A percentile compares a stretch with the other conserved stretches of the same genome.
These are phyloP conservation scores for Arctocebus calabarensis DNA, from an alignment of 2,797 vertebrate species.

Conservation along the genomic window DNA sequence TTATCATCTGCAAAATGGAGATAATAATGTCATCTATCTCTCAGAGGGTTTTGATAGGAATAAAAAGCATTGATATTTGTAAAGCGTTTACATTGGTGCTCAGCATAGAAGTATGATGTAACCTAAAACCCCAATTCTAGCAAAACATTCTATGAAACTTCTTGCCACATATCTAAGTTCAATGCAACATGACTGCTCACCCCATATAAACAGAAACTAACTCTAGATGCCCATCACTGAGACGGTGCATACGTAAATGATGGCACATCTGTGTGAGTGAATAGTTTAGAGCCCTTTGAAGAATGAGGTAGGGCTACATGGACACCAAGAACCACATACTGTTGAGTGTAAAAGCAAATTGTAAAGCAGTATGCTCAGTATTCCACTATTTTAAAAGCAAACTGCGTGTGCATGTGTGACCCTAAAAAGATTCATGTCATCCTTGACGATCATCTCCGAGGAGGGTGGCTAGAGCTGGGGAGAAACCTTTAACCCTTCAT, in stretches of 20 bases:
- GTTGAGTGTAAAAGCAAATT: constrained; percentile 16
- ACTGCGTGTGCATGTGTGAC: not conserved
- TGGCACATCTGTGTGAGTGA: not conserved
- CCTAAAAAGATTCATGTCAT: not conserved
- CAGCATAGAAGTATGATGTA: not conserved
- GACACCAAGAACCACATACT: not conserved
- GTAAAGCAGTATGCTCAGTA: not conserved
- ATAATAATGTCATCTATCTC: not conserved
- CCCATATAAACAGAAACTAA: not conserved
- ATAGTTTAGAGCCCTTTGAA: constrained; percentile 18
- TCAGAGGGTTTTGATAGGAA: not conserved
- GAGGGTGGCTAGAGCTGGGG: not conserved
- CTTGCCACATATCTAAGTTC: not conserved
- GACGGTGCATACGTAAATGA: constrained; percentile 43
- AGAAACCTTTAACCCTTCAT: constrained; percentile 2
- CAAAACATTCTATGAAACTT: constrained; percentile 6
- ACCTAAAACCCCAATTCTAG: constrained; percentile 31
- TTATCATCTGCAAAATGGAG: not conserved
- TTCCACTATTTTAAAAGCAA: constrained; percentile 21
- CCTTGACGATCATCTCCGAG: not conserved
- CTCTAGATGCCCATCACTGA: not conserved
- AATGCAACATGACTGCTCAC: not conserved
- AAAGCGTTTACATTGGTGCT: not conserved
- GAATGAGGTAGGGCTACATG: not conserved
- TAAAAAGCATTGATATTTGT: constrained; percentile 5